A percentile compares a stretch with the other conserved stretches of the same genome.
Conservation (phyloP, 2,888 invertebrate species). For the Harpalus rufipes region DNA sequence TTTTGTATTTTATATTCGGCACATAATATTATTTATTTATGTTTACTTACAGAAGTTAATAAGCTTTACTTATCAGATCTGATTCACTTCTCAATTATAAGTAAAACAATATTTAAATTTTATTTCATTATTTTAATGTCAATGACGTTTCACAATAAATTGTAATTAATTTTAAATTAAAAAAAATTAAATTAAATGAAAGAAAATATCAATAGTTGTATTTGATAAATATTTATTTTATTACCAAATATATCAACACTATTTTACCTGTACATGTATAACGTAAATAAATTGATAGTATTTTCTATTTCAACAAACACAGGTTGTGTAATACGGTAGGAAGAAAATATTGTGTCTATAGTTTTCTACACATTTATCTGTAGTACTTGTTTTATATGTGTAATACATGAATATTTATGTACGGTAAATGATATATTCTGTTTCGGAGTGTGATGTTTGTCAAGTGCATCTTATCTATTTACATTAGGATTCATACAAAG, state of each 20-base stretch:
- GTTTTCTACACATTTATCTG: conserved; percentile 63
- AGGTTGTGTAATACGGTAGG: conserved; percentile 58
- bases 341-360: conserved; percentile 64
- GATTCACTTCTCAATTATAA: too few species aligned
- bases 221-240: conserved; percentile 67
- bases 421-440: conserved; percentile 63
- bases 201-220: conserved; percentile 7
- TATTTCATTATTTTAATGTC: too few species aligned
- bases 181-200: not conserved
- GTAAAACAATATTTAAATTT: too few species aligned
- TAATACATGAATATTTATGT: conserved; percentile 58
- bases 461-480: conserved; percentile 58
- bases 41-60: too few species aligned
- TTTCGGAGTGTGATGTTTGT: conserved; percentile 53
- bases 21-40: not conserved
- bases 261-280: conserved; percentile 64
- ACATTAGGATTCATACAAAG: conserved; percentile 59
- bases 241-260: conserved; percentile 68
- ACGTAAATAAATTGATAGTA: conserved; percentile 65
- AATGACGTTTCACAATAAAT: not conserved
- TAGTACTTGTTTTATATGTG: conserved; percentile 57
- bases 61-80: too few species aligned
- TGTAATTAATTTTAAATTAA: not conserved
- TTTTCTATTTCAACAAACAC: conserved; percentile 66
- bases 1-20: not conserved